Evolutionary conservation across 2,113 vertebrate species (phyloP).

Genomic region (Raja brachyura): DNA sequence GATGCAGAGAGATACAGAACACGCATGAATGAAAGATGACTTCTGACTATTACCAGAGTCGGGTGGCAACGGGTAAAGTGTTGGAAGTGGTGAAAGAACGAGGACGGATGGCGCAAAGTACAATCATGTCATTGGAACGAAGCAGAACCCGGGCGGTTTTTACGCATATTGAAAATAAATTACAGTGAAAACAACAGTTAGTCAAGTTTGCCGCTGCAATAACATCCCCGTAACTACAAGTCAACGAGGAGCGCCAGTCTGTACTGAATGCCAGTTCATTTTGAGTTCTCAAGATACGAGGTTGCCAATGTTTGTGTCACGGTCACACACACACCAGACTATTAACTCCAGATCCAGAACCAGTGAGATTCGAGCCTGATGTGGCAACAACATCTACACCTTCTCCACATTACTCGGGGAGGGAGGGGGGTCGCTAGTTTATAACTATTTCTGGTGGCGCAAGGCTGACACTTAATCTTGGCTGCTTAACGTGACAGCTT

Average conservation of each 20-base stretch:
- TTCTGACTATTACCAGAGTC: neutral
- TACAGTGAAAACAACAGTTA: neutral
- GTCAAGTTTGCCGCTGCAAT: neutral
- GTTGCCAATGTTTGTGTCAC: neutral
- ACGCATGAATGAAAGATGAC: too few relatives aligned
- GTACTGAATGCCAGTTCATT: neutral
- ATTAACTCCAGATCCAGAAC: neutral
- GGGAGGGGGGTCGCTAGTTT: neutral
- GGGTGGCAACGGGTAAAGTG: neutral
- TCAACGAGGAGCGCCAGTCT: neutral
- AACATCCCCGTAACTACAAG: neutral
- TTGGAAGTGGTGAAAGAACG: neutral
- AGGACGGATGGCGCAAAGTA: neutral
- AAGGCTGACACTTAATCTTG: conserved; percentile 8
- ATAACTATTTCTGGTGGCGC: neutral
- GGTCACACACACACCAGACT: neutral
- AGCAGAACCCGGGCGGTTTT: neutral
- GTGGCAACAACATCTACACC: neutral
- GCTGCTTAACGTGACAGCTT: neutral
- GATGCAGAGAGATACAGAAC: too few relatives aligned
- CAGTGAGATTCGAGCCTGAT: neutral
- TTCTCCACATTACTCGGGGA: neutral
- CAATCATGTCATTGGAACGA: neutral
- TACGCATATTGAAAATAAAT: neutral
- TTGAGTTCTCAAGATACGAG: neutral